phyloP scores from a whole-genome alignment of 2,113 vertebrate genomes.

The Muntiacus reevesi region DNA sequence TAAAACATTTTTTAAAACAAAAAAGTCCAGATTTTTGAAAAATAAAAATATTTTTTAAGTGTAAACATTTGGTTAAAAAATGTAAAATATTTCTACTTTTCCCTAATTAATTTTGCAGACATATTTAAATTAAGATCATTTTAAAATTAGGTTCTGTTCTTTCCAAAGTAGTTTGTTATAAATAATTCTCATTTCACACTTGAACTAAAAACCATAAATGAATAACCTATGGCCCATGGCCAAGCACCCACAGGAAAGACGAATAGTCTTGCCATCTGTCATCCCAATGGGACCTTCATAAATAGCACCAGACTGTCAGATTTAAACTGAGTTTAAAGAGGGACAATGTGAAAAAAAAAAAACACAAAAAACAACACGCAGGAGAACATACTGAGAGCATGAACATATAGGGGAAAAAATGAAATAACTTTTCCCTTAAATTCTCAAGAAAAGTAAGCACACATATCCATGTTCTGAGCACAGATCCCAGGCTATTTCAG shows the following conservation, averaged over 20 bases:
- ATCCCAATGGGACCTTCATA: not conserved
- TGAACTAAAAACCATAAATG: slow-evolving; percentile 40
- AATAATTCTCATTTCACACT: slow-evolving; percentile 11
- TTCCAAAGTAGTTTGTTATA: not conserved
- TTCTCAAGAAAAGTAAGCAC: not conserved
- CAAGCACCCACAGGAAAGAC: slow-evolving; percentile 32
- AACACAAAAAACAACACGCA: not conserved
- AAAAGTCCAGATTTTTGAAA: not conserved
- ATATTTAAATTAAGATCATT: not conserved
- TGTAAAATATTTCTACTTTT: not conserved
- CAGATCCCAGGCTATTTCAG: not conserved
- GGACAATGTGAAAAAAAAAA: not conserved
- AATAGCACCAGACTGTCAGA: not conserved
- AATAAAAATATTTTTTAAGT: not conserved
- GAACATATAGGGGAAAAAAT: fast-evolving
- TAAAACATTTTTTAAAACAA: not conserved
- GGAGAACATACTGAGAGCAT: not conserved
- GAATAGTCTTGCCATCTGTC: slow-evolving; percentile 34
- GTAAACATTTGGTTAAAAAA: not conserved
- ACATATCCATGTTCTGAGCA: not conserved
- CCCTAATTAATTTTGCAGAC: not conserved
- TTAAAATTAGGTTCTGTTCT: not conserved
- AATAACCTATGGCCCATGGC: slow-evolving; percentile 17
- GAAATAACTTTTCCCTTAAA: not conserved
- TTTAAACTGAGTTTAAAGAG: slow-evolving; percentile 13